Percentiles rank a stretch among this genome's conserved stretches.
Evolutionary conservation across 2,888 invertebrate species (phyloP).

Genomic region (Sthenelais limicola): DNA sequence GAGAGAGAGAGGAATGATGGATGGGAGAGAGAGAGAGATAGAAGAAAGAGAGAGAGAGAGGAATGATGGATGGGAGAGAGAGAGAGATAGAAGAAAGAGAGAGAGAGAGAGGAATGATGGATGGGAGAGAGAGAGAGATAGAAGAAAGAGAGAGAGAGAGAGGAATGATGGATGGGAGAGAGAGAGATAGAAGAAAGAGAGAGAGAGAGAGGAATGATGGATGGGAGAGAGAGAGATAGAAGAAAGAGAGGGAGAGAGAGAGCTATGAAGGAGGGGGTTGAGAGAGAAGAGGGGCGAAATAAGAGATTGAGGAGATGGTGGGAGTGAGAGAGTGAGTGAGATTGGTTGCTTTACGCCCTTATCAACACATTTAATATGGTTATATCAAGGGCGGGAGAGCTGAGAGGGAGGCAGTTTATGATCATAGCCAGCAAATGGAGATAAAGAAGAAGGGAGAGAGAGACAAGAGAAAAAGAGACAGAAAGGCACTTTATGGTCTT

Average conservation of each 20-base stretch:
- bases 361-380: too few relatives aligned
- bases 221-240: slow-evolving; percentile 10
- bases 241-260: background rate
- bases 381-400: too few relatives aligned
- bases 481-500: too few relatives aligned
- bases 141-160: background rate
- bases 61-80: background rate
- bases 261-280: background rate
- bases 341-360: background rate
- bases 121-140: background rate
- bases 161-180: background rate
- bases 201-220: background rate
- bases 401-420: too few relatives aligned
- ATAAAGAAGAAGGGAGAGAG: too few relatives aligned
- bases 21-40: slow-evolving; percentile 1
- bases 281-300: background rate
- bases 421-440: too few relatives aligned
- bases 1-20: background rate
- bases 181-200: background rate
- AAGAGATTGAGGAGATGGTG: background rate
- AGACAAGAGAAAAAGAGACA: too few relatives aligned
- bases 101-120: background rate
- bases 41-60: background rate
- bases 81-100: background rate
- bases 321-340: background rate